Evolutionary conservation across 1,140 invertebrate species (phyloP).

Genomic region (Conus betulinus): DNA sequence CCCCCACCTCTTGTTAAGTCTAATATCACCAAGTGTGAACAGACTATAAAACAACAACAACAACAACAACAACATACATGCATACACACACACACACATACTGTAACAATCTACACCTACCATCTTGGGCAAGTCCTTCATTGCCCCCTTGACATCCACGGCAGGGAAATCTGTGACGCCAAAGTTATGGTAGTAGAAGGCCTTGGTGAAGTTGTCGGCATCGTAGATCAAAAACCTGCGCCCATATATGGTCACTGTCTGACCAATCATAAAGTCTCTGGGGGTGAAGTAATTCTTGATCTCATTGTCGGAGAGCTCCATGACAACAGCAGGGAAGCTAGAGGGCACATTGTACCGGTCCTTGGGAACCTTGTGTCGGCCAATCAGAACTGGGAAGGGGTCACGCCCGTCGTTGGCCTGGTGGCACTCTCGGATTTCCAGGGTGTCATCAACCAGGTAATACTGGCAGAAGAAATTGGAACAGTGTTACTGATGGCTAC

Average conservation of each 20-base stretch:
- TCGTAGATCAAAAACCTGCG: conserved; percentile 87
- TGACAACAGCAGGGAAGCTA: conserved; percentile 69
- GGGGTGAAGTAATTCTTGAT: conserved; percentile 85
- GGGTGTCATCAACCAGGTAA: conserved; percentile 87
- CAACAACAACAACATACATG: too few species aligned
- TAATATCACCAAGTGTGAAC: too few species aligned
- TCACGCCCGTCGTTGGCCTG: conserved; percentile 84
- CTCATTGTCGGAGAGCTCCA: conserved; percentile 84
- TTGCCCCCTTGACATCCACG: conserved; percentile 67
- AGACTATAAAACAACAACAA: too few species aligned
- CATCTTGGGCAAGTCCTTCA: conserved; percentile 71
- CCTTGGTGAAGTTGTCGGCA: conserved; percentile 87
- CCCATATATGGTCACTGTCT: conserved; percentile 87
- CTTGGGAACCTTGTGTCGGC: conserved; percentile 86
- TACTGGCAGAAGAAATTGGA: conserved; percentile 77
- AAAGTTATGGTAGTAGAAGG: conserved; percentile 85
- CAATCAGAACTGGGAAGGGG: conserved; percentile 84
- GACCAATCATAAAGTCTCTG: conserved; percentile 87
- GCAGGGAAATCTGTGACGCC: conserved; percentile 75
- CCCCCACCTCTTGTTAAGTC: too few species aligned
- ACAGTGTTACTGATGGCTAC: neutral
- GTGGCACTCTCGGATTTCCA: conserved; percentile 85
- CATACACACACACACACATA: conserved; percentile 13
- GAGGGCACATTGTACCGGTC: conserved; percentile 84
- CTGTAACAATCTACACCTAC: conserved; percentile 50